Conservation (phyloP, 1,140 invertebrate species). For the Sarcophaga peregrina region DNA sequence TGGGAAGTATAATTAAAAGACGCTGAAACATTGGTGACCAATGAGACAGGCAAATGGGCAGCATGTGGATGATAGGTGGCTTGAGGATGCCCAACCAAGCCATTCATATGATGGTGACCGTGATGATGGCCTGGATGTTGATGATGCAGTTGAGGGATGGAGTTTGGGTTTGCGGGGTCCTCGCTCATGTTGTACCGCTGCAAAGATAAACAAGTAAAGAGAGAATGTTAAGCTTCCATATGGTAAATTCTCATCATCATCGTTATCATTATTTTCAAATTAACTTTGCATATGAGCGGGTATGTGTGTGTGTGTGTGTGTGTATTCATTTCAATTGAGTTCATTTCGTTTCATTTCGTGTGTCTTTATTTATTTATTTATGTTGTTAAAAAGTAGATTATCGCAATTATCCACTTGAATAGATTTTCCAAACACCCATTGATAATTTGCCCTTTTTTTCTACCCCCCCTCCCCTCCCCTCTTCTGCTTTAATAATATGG, state of each 20-base stretch:
- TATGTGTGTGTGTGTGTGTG: no score
- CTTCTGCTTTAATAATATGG: neutral
- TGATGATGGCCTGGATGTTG: conserved; percentile 59
- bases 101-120: conserved; percentile 52
- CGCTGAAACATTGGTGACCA: conserved; percentile 64
- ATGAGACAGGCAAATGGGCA: conserved; percentile 58
- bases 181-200: conserved; percentile 97
- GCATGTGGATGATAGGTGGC: conserved; percentile 55
- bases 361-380: conserved; percentile 66
- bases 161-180: conserved; percentile 92
- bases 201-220: conserved; percentile 31
- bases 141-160: conserved; percentile 65
- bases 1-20: conserved; percentile 65
- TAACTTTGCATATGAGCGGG: neutral
- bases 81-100: conserved; percentile 42
- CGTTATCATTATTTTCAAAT: conserved; percentile 40
- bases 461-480: no score
- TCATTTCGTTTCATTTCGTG: conserved; percentile 48
- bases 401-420: conserved; percentile 65
- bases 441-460: conserved; percentile 6
- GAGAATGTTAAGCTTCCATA: conserved; percentile 9
- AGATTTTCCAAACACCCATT: conserved; percentile 50
- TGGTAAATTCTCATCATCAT: conserved; percentile 37
- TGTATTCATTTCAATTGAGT: no score
- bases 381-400: conserved; percentile 61